These are phyloP conservation scores for Anableps anableps DNA, from an alignment of 2,797 vertebrate species.

Conservation along the genomic window DNA sequence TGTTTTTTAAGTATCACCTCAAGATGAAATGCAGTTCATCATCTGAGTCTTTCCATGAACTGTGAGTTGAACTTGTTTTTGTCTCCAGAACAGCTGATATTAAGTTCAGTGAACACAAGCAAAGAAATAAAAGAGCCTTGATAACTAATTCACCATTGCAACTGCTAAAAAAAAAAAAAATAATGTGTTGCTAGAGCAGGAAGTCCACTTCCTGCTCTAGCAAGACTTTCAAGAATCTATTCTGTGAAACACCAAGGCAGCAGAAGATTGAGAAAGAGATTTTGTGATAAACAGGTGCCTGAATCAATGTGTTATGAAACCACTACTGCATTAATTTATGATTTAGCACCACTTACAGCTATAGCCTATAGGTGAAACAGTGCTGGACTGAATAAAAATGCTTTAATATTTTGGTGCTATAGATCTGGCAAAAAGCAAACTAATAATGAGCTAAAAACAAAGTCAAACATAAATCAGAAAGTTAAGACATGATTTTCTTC, in stretches of 20 bases:
- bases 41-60: background rate
- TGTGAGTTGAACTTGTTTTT: background rate
- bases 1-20: background rate
- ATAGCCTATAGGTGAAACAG: background rate
- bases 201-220: background rate
- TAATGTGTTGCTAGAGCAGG: background rate
- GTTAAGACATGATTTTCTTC: background rate
- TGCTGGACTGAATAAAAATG: background rate
- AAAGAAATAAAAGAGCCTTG: background rate
- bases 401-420: background rate
- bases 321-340: background rate
- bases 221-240: background rate
- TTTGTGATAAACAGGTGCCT: background rate
- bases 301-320: slow-evolving; percentile 1
- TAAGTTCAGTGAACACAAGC: background rate
- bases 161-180: background rate
- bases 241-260: background rate
- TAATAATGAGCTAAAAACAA: background rate
- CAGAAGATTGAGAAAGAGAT: background rate
- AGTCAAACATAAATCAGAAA: background rate
- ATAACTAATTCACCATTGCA: background rate
- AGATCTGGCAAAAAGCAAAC: background rate
- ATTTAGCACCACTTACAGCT: background rate
- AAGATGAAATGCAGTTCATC: background rate
- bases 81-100: background rate